These are phyloP conservation scores for Columba livia DNA, from an alignment of 2,113 vertebrate species.

Conservation along the genomic window DNA sequence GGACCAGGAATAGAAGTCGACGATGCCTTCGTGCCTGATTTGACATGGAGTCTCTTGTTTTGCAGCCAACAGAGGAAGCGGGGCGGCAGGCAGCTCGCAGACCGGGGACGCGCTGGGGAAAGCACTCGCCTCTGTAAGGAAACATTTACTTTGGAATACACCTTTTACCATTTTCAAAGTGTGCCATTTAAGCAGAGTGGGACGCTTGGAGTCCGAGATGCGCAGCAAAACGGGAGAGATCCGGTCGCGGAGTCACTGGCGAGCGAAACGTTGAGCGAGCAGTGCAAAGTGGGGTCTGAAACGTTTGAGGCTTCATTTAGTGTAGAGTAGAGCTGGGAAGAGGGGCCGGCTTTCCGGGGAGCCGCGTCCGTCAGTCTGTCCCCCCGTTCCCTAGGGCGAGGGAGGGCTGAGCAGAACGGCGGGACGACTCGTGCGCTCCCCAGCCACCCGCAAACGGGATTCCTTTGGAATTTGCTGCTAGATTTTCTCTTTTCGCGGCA, in stretches of 20 bases:
- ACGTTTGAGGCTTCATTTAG: background rate
- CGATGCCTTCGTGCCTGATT: slow-evolving; percentile 23
- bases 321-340: background rate
- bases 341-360: background rate
- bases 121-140: slow-evolving; percentile 95
- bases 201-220: slow-evolving; percentile 49
- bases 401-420: background rate
- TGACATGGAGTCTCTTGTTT: slow-evolving; percentile 68
- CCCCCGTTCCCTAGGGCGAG: background rate
- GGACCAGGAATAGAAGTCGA: slow-evolving; percentile 64
- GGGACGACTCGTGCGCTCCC: background rate
- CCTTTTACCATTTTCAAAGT: background rate
- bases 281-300: background rate
- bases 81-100: slow-evolving; percentile 90
- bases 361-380: background rate
- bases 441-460: background rate
- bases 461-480: background rate
- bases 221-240: slow-evolving; percentile 17
- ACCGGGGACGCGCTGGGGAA: slow-evolving; percentile 97
- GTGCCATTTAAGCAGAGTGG: slow-evolving; percentile 52
- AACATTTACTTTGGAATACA: slow-evolving; percentile 63
- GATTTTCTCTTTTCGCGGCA: background rate
- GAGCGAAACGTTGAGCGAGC: background rate
- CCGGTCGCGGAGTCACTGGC: background rate
- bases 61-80: slow-evolving; percentile 88